These are phyloP conservation scores for Rotaria macrura DNA, from an alignment of 2,888 invertebrate species.

Conservation along the genomic window DNA sequence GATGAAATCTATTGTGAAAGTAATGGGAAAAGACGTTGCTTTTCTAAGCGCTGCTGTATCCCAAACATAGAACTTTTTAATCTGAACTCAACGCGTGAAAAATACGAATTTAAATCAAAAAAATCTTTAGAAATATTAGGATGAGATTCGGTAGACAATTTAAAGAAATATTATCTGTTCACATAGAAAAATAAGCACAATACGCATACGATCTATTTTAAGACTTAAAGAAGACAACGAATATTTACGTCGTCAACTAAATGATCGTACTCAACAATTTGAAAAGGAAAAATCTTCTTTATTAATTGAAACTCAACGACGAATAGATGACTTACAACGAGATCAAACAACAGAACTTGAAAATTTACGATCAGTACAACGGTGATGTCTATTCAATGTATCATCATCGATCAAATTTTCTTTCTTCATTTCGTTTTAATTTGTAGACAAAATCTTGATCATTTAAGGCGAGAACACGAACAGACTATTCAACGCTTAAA, in stretches of 20 bases:
- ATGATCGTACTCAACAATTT: not conserved
- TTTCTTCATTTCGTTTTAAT: not conserved
- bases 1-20: too few relatives aligned
- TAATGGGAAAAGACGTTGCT: too few relatives aligned
- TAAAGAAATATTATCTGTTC: too few relatives aligned
- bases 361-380: not conserved
- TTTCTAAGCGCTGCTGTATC: too few relatives aligned
- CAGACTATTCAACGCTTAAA: conserved; percentile 1
- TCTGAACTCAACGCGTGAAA: too few relatives aligned
- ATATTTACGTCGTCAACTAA: not conserved
- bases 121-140: too few relatives aligned
- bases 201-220: not conserved
- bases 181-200: too few relatives aligned
- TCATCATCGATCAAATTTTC: too few relatives aligned
- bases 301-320: not conserved
- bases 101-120: too few relatives aligned
- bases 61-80: too few relatives aligned
- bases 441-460: not conserved
- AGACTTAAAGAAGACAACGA: conserved; percentile 13
- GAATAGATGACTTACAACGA: not conserved
- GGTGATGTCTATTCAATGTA: not conserved
- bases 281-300: not conserved
- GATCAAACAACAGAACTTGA: not conserved
- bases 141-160: too few relatives aligned
- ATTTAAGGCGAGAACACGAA: conserved; percentile 10